phyloP scores from a whole-genome alignment of 2,113 vertebrate genomes.

The Barnardius zonarius region DNA sequence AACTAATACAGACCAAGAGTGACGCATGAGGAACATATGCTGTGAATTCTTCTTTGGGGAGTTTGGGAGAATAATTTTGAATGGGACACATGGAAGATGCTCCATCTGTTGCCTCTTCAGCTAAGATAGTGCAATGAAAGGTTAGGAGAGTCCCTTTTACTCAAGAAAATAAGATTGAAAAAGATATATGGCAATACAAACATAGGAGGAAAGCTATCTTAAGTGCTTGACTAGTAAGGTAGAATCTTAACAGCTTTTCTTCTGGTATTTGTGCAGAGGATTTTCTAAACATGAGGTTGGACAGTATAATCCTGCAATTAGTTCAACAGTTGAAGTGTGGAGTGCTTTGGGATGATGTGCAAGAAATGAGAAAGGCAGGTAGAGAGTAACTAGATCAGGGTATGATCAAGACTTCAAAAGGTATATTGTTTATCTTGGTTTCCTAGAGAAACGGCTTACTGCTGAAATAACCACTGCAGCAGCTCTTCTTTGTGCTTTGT shows the following conservation, averaged over 20 bases:
- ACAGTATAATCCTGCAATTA: neutral
- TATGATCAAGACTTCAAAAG: neutral
- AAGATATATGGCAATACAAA: neutral
- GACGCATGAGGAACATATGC: neutral
- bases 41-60: neutral
- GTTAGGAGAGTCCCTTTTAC: neutral
- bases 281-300: neutral
- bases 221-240: neutral
- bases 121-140: neutral
- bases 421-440: neutral
- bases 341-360: neutral
- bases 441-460: neutral
- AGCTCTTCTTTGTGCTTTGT: neutral
- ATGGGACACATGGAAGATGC: neutral
- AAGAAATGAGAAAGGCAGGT: neutral
- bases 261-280: slow-evolving; percentile 7
- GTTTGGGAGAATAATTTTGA: neutral
- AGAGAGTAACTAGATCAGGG: neutral
- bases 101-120: slow-evolving; percentile 4
- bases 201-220: neutral
- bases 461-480: neutral
- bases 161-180: neutral
- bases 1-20: neutral
- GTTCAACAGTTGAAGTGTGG: neutral
- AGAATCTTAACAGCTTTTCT: slow-evolving; percentile 5